phyloP scores from a whole-genome alignment of 2,113 vertebrate species.

The Calidris pygmaea region DNA sequence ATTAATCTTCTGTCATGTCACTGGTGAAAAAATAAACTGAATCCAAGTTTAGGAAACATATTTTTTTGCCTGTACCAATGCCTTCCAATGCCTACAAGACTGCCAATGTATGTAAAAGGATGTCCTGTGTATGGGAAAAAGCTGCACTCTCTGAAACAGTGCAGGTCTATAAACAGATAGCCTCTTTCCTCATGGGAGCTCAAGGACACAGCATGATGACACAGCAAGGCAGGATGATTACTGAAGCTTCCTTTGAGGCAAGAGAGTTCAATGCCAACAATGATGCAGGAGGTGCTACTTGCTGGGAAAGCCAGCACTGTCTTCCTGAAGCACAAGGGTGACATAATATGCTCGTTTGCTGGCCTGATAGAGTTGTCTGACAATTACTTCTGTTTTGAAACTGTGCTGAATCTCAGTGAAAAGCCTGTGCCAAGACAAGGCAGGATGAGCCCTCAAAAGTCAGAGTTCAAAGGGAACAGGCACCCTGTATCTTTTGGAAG shows the following conservation, averaged over 20 bases:
- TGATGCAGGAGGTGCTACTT: rapidly evolving
- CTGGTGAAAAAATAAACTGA: background rate
- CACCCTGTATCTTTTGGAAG: background rate
- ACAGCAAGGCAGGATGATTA: background rate
- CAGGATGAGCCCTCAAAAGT: background rate
- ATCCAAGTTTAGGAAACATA: background rate
- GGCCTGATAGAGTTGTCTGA: background rate
- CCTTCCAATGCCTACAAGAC: background rate
- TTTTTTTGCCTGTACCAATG: background rate
- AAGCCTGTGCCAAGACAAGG: background rate
- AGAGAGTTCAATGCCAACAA: rapidly evolving
- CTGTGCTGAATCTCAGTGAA: background rate
- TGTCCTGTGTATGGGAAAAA: background rate
- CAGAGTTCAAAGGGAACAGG: background rate
- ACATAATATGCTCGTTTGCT: rapidly evolving
- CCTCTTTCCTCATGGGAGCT: background rate
- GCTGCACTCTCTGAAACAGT: background rate
- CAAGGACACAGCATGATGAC: background rate
- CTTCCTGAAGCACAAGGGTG: background rate
- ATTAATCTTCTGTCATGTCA: background rate
- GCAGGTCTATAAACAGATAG: background rate
- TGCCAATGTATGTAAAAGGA: background rate
- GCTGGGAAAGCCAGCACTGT: background rate
- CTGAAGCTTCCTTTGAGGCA: background rate
- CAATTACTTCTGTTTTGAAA: background rate